Conservation (phyloP, 2,797 vertebrate genomes). For the Pseudotriccus pelzelni region DNA sequence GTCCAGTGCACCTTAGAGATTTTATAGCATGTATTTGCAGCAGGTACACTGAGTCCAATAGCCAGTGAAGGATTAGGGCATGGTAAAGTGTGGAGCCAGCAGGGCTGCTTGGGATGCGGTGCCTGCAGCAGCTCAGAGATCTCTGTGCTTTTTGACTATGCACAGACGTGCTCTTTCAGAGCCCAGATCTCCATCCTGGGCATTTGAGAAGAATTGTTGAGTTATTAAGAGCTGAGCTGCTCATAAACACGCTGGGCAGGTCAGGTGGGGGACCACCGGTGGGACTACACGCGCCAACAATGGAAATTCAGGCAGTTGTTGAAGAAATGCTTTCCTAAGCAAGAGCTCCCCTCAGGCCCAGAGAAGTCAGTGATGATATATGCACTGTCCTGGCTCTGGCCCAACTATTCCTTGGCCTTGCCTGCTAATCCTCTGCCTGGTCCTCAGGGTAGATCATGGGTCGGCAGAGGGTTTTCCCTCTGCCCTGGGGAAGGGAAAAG, state of each 20-base stretch:
- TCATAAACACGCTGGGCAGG: background rate
- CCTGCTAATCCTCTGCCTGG: background rate
- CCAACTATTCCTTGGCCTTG: slow-evolving; percentile 2
- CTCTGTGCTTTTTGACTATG: background rate
- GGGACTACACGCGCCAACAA: rapidly evolving
- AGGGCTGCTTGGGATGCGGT: rapidly evolving
- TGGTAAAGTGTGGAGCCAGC: rapidly evolving
- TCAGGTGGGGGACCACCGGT: rapidly evolving
- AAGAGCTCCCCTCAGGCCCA: background rate
- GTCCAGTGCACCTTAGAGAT: background rate
- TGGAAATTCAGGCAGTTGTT: background rate
- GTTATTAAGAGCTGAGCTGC: background rate
- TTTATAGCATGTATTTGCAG: background rate
- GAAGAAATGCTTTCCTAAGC: background rate
- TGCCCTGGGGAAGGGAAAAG: rapidly evolving
- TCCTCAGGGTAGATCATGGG: background rate
- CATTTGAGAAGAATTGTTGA: background rate
- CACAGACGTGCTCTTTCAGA: background rate
- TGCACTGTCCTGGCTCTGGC: background rate
- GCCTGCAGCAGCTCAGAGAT: background rate
- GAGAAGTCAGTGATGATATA: background rate
- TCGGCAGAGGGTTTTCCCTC: background rate
- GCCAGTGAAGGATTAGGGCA: background rate
- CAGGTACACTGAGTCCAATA: rapidly evolving
- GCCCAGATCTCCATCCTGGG: background rate